Percentiles rank a stretch among this genome's conserved stretches.
Evolutionary conservation across 2,888 invertebrate species (phyloP).

Genomic region (Ptilodon capucinus): DNA sequence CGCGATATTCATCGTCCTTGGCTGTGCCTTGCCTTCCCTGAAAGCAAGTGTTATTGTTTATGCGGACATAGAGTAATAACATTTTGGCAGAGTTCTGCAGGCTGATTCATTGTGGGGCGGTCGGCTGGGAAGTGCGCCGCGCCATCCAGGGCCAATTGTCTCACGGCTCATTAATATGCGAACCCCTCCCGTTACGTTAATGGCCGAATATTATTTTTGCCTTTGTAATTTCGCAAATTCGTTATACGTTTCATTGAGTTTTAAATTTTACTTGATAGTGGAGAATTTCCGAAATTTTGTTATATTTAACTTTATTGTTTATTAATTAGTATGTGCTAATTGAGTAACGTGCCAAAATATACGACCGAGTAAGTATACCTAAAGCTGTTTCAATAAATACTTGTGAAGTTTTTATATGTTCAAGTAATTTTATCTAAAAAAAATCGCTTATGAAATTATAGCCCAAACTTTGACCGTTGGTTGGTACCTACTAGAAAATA

Average conservation of each 20-base stretch:
- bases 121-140: conserved; percentile 21
- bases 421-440: too few species aligned
- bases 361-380: too few species aligned
- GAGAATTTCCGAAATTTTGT: too few species aligned
- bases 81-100: conserved; percentile 29
- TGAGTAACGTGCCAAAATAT: too few species aligned
- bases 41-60: conserved; percentile 20
- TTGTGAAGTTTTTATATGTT: too few species aligned
- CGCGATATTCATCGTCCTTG: conserved; percentile 19
- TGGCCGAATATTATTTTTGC: conserved; percentile 23
- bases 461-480: background rate
- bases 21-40: conserved; percentile 15
- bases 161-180: conserved; percentile 32
- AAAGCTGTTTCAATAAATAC: too few species aligned
- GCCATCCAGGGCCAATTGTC: conserved; percentile 19
- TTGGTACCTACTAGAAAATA: too few species aligned
- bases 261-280: background rate
- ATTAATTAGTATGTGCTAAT: too few species aligned
- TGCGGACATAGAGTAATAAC: conserved; percentile 25
- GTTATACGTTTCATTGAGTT: conserved; percentile 13
- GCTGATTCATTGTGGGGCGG: conserved; percentile 34
- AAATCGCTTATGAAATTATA: background rate
- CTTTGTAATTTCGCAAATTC: conserved; percentile 11
- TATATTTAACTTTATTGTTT: too few species aligned
- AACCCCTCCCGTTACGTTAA: conserved; percentile 19